Evolutionary conservation across 1,140 invertebrate genomes (phyloP).

Genomic region (Holotrichia oblita): DNA sequence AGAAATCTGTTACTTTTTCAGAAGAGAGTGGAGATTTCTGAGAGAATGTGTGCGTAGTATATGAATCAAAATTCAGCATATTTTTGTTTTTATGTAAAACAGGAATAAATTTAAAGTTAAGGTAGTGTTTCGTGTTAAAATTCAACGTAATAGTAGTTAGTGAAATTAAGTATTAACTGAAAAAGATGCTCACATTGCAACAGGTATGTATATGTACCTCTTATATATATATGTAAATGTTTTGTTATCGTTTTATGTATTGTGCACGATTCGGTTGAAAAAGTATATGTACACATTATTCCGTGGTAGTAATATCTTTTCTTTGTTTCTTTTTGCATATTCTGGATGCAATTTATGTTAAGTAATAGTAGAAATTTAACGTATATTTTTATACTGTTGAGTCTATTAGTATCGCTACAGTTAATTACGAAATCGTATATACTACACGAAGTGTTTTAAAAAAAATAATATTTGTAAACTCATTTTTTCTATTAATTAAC

Average conservation of each 20-base stretch:
- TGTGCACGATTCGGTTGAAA: not conserved
- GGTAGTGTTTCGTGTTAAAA: not conserved
- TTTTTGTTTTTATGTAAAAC: not conserved
- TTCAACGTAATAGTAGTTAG: not conserved
- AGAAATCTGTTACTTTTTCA: constrained; percentile 34
- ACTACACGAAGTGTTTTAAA: not conserved
- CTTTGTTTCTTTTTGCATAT: not conserved
- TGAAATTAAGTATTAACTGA: not conserved
- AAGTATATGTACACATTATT: not conserved
- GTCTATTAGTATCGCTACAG: constrained; percentile 35
- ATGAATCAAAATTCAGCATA: not conserved
- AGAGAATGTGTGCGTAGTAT: not conserved
- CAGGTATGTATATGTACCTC: too few species aligned
- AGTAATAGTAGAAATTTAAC: constrained; percentile 25
- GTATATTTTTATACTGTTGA: constrained; percentile 2
- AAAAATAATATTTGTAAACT: constrained; percentile 36
- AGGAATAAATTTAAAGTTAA: not conserved
- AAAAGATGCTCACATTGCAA: constrained; percentile 11
- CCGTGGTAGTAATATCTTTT: not conserved
- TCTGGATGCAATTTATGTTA: constrained; percentile 5
- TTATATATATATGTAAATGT: too few species aligned
- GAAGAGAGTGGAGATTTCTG: not conserved
- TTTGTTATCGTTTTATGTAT: not conserved
- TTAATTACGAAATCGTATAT: constrained; percentile 23
- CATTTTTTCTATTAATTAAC: constrained; percentile 29